Conservation (phyloP, 2,113 vertebrate genomes). For the Tachuris rubrigastra region DNA sequence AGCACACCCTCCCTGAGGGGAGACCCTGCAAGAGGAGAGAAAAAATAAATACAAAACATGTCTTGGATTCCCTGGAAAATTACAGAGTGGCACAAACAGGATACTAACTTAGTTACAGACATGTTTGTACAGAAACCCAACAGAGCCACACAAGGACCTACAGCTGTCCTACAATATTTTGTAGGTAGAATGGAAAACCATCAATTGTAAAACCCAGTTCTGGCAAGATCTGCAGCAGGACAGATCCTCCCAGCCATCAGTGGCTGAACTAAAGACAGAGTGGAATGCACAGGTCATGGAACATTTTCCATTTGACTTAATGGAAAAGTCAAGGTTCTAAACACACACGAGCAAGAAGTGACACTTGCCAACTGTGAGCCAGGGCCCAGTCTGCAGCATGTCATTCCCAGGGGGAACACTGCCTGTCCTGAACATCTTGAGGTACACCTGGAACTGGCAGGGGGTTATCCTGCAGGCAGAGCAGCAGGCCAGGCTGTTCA, state of each 20-base stretch:
- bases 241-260: not conserved
- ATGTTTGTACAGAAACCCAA: not conserved
- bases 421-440: constrained; percentile 62
- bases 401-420: constrained; percentile 27
- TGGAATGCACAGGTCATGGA: not conserved
- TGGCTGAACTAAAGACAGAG: not conserved
- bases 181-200: fast-evolving
- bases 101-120: fast-evolving
- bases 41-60: not conserved
- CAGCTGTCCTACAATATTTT: not conserved
- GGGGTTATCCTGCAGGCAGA: constrained; percentile 12
- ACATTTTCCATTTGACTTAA: too few relatives aligned
- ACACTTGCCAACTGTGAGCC: constrained; percentile 42
- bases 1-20: constrained; percentile 29
- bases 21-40: constrained; percentile 14
- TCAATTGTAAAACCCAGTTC: fast-evolving
- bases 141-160: not conserved
- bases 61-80: too few relatives aligned
- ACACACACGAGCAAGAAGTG: not conserved
- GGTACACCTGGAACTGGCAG: constrained; percentile 35
- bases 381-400: not conserved
- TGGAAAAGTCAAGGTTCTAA: not conserved
- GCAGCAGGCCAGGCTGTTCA: constrained; percentile 13
- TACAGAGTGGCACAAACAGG: not conserved
- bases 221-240: not conserved